Conservation (phyloP, 2,113 vertebrate genomes). For the Lophius piscatorius region DNA sequence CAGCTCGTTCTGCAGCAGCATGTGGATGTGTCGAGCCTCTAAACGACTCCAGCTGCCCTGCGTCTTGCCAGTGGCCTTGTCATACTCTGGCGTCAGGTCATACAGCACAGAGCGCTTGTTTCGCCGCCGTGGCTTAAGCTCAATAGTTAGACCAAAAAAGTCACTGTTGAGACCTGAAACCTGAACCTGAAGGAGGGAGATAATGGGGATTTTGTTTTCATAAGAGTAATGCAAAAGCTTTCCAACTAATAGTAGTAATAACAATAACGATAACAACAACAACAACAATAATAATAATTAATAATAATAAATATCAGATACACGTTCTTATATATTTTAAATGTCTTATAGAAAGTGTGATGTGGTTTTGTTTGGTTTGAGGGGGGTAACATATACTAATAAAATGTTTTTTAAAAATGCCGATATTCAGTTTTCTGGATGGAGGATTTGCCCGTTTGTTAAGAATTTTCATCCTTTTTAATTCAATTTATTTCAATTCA, state of each 20-base stretch:
- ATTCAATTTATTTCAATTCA: no score
- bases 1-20: slow-evolving; percentile 96
- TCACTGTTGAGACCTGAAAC: slow-evolving; percentile 86
- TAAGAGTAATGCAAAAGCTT: no score
- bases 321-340: no score
- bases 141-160: slow-evolving; percentile 87
- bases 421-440: no score
- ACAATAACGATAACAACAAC: no score
- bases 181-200: slow-evolving; percentile 80
- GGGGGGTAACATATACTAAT: neutral
- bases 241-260: no score
- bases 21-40: slow-evolving; percentile 90
- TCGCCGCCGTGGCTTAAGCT: slow-evolving; percentile 91
- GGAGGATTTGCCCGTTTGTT: no score
- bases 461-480: no score
- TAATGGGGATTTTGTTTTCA: neutral
- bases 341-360: no score
- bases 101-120: slow-evolving; percentile 89
- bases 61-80: slow-evolving; percentile 73
- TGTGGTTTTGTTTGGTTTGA: neutral
- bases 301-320: no score
- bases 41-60: slow-evolving; percentile 82
- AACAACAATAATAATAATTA: no score
- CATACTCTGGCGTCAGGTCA: slow-evolving; percentile 81
- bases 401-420: neutral